Base-by-base conservation (phyloP, 2,888 invertebrate species). In the Drosophila limbata region DNA sequence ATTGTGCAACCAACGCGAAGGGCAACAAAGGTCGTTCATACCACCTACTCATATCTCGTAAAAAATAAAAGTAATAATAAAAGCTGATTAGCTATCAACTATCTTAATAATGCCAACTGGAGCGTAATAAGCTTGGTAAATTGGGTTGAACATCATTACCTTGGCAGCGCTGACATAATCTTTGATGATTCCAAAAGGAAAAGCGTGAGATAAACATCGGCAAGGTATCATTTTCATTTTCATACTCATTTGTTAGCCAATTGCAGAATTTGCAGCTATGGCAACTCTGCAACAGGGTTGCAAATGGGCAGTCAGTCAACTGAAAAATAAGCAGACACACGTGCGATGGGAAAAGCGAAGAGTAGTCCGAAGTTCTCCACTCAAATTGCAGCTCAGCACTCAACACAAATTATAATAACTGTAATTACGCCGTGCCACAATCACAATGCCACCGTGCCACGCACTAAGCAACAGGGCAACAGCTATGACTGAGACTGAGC, bases 351-450 rank as follows among this genome's bases (percentile, higher is more conserved):
- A n/a, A n/a, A 19, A 3, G 11, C 13, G 13, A 37, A n/a, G 28
- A n/a, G 15, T 9, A 44, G 10, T 9, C 45, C 15, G 3, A 35
- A 50, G 19, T 50, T 50, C 13, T n/a, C 53, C 13, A 15, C 56
- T 21, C 67, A 71, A 74, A 70, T 74, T 71, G 64, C 69, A 48
- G 65, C 35, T 25, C 70, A 61, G 80, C 82, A 86, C 84, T 85
- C 86, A 86, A 79, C 83, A 81, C 84, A 85, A 85, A 86, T 86
- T 84, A 84, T 85, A 85, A 85, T 86, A 86, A 86, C 83, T 78
- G 83, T 85, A 85, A 85, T 85, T 85, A 85, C 59, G 40, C 25
- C 15, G 48, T 31, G 66, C 65, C 56, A 4, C 48, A 40, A 21
- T 44, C 31, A 4, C 47, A 33, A 15, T 42, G 28, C 39, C 37